Evolutionary conservation across 1,140 invertebrate species (phyloP), one percentile per base, ranked within the genome.

Genomic region (Drosophila novamexicana): DNA sequence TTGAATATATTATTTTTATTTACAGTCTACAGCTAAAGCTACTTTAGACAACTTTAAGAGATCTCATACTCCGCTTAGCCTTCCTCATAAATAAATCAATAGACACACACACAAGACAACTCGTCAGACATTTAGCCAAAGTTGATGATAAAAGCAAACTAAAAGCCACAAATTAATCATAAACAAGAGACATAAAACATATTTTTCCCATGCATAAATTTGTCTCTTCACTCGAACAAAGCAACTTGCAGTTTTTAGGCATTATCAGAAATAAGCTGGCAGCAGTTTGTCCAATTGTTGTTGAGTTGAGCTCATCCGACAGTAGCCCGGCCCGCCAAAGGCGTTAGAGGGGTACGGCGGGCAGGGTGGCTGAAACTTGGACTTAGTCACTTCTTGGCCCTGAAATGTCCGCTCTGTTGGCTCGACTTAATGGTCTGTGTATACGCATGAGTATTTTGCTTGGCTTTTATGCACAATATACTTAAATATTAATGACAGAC

Each of bases 181-280:
- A 34, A 59, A 70, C 47, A 54, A 65, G 16, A 62, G 67, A 66
- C 57, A 83, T 83, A 84, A 84, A 83, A 77, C 81, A 83, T 84
- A 67, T 83, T 79, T 81, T 83, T 42, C 57, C 81, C 77, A 82
- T 77, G 80, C 77, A 84, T 83, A 80, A 83, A 83, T 83, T 84
- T 57, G 42, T 34, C 32, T 70, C 54, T 62, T 62, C 34, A 56
- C 49, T 59, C 39, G n/a, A 64, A 64, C 66, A 69, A 58, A 75
- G 61, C 12, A 75, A 72, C 49, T 74, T 79, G 62, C 14, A 58
- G 56, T 40, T 50, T 59, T 50, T 42, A 37, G 58, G 58, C 69
- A 68, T 75, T 70, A 79, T 53, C 65, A 64, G 61, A 75, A 82
- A 82, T 83, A 78, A 79, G 78, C 79, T 79, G 53, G 22, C 42